Evolutionary conservation across 2,888 invertebrate genomes (phyloP).

Genomic region (Sussaba pulchella): DNA sequence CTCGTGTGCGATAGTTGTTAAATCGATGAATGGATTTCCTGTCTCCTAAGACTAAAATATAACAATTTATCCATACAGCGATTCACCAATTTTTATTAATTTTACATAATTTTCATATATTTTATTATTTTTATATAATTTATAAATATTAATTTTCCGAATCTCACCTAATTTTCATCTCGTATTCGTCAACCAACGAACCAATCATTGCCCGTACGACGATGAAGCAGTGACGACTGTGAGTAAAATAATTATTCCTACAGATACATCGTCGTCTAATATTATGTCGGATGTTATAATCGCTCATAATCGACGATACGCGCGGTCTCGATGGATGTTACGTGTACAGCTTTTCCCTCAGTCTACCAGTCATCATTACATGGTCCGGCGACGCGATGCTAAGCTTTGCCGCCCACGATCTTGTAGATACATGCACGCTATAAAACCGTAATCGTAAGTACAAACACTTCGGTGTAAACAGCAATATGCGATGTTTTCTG

Average conservation of each 20-base stretch:
- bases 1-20: too few species aligned
- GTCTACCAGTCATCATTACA: background rate
- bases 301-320: slow-evolving; percentile 32
- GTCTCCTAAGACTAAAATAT: too few species aligned
- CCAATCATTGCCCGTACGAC: too few species aligned
- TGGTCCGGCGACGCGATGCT: too few species aligned
- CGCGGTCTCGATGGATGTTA: slow-evolving; percentile 29
- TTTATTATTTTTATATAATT: too few species aligned
- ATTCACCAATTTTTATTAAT: background rate
- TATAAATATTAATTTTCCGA: too few species aligned
- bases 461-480: slow-evolving; percentile 29
- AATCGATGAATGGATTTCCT: background rate
- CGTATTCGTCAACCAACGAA: too few species aligned
- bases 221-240: background rate
- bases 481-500: slow-evolving; percentile 11
- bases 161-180: too few species aligned
- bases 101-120: background rate
- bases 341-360: too few species aligned
- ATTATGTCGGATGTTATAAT: slow-evolving; percentile 14
- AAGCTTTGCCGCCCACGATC: background rate
- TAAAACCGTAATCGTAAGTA: slow-evolving; percentile 6
- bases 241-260: slow-evolving; percentile 31
- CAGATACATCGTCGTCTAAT: slow-evolving; percentile 17
- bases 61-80: too few species aligned
- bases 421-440: background rate